Evolutionary conservation across 2,113 vertebrate genomes (phyloP).

Genomic region (Dasyornis broadbenti): DNA sequence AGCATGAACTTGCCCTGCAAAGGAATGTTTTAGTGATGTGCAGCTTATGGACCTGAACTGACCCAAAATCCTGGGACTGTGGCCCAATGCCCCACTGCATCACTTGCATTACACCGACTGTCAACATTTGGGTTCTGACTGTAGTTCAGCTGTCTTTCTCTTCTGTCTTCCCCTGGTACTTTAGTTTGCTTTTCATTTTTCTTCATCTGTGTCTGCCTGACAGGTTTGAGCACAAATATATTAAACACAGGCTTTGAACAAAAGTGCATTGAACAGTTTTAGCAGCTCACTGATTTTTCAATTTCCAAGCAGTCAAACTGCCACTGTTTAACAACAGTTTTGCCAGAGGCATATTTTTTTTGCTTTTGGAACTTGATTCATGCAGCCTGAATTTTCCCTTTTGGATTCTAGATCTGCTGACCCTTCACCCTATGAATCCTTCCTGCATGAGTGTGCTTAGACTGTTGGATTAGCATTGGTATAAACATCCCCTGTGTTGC

Average conservation of each 20-base stretch:
- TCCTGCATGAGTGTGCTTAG: slow-evolving; percentile 45
- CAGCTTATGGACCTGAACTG: neutral
- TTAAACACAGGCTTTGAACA: neutral
- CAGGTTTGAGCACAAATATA: neutral
- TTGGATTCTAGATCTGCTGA: neutral
- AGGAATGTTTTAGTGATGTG: neutral
- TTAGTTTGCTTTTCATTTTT: neutral
- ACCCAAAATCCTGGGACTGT: neutral
- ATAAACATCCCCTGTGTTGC: slow-evolving; percentile 34
- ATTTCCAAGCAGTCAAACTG: neutral
- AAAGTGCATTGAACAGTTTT: neutral
- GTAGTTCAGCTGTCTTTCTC: neutral
- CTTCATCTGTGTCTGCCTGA: neutral
- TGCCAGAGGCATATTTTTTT: neutral
- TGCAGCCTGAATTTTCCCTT: neutral
- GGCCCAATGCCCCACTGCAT: neutral
- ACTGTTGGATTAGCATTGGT: slow-evolving; percentile 50
- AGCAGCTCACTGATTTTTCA: neutral
- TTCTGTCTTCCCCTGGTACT: neutral
- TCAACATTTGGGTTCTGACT: neutral
- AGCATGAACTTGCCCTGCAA: neutral
- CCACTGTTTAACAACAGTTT: neutral
- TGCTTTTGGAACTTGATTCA: neutral
- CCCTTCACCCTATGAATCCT: slow-evolving; percentile 24
- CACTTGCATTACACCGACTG: neutral